Base-by-base conservation (phyloP, 2,113 vertebrate species). In the Jacana jacana region DNA sequence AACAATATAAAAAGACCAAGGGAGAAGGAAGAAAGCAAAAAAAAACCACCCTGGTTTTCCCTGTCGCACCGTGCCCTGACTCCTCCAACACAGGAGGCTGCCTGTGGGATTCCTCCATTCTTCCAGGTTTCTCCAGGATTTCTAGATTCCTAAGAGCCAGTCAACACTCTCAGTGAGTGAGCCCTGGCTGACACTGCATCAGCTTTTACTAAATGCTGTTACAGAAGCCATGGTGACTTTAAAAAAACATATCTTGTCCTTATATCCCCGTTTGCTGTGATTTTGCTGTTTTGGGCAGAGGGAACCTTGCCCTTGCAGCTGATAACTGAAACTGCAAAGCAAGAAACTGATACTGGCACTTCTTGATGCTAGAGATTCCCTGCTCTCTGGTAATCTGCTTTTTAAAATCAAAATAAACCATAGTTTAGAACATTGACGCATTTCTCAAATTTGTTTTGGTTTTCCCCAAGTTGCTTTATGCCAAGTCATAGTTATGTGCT, bases 11-110 rank as follows among this genome's bases (percentile, higher is more conserved):
- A 54, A 30, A 39, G 28, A 13, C 10, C 22, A 40, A 58, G 13
- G 42, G 37, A 69, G 33, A 75, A 31, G 33, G 10, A 19, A 58
- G 57, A 57, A 73, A 73, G 37, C 11, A 9, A 27, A 39, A 39
- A 37, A 42, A 42, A 46, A 25, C 55, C 69, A 12, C 61, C 17
- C 55, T 64, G 16, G 14, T 55, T 31, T 64, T 37, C n/a, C 22
- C 55, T 30, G 13, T 13, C 40, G 27, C 6, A 6, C 1, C 0
- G 48, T 65, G 16, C 31, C 60, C 60, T 9, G 27, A 15, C 19
- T 57, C 33, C 35, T 35, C 57, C 51, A 12, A 13, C 54, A 27
- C 20, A 23, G 20, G 19, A 63, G 40, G 44, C 33, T 3, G 8
- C 4, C 37, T 8, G 1, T 6, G 31, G 17, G 52, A 54, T 20